Conservation (phyloP, 2,888 invertebrate genomes). For the Hydriomena furcata region DNA sequence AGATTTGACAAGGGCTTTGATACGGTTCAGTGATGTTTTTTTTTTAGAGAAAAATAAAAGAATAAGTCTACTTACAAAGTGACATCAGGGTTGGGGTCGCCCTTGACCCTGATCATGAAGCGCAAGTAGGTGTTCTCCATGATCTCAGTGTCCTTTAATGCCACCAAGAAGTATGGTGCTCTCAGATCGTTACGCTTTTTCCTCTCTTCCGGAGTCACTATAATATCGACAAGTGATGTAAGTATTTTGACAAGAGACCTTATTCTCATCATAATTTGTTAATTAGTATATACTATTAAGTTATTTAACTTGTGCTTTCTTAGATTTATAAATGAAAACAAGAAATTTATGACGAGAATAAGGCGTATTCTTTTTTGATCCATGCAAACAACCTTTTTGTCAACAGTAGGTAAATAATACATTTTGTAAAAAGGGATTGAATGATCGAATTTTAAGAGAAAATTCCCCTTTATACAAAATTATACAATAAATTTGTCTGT, state of each 20-base stretch:
- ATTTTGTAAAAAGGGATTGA: background rate
- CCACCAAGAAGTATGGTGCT: conserved; percentile 92
- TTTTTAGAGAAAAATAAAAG: background rate
- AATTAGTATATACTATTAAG: too few species aligned
- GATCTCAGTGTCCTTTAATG: conserved; percentile 94
- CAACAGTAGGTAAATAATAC: too few species aligned
- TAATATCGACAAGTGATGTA: conserved; percentile 21
- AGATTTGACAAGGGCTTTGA: too few species aligned
- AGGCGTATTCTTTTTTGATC: too few species aligned
- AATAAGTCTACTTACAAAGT: conserved; percentile 89
- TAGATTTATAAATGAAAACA: too few species aligned
- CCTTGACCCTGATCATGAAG: conserved; percentile 94
- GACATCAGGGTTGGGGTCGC: conserved; percentile 94
- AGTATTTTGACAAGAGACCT: conserved; percentile 2
- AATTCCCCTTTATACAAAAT: background rate
- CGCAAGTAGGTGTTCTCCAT: conserved; percentile 93
- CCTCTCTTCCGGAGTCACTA: conserved; percentile 89
- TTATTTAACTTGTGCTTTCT: too few species aligned
- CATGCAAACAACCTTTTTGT: too few species aligned
- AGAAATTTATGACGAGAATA: conserved; percentile 19
- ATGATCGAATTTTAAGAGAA: too few species aligned
- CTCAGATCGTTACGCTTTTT: conserved; percentile 87
- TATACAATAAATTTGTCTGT: conserved; percentile 21
- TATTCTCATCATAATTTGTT: conserved; percentile 13
- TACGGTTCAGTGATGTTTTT: too few species aligned